Conservation (phyloP, 1,140 invertebrate species). For the Drosophila sturtevanti region DNA sequence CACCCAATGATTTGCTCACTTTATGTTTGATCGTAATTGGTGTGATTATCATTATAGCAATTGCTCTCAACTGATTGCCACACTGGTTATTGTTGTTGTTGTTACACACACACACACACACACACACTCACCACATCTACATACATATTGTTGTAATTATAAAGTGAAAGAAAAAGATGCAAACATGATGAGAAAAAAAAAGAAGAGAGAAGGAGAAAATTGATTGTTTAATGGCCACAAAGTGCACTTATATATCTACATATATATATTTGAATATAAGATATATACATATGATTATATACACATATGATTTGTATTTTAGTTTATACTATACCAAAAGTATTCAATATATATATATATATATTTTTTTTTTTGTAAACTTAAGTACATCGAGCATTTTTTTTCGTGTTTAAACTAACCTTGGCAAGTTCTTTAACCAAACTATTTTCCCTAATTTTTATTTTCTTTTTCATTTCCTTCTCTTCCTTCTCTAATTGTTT, state of each 20-base stretch:
- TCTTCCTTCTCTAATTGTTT: slow-evolving; percentile 48
- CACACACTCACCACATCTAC: background rate
- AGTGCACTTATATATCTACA: slow-evolving; percentile 49
- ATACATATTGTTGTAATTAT: slow-evolving; percentile 50
- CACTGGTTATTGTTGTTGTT: slow-evolving; percentile 14
- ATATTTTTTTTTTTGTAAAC: slow-evolving; percentile 17
- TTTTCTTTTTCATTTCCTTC: no score
- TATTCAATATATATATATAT: slow-evolving; percentile 43
- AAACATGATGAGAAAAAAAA: slow-evolving; percentile 1
- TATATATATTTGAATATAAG: slow-evolving; percentile 7
- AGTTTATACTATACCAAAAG: slow-evolving; percentile 52
- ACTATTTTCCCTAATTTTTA: slow-evolving; percentile 18
- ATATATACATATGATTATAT: slow-evolving; percentile 29
- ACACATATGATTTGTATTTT: slow-evolving; percentile 37
- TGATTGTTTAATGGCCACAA: slow-evolving; percentile 30
- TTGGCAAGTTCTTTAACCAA: slow-evolving; percentile 48
- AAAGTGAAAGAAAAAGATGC: slow-evolving; percentile 12
- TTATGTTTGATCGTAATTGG: slow-evolving; percentile 87
- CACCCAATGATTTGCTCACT: slow-evolving; percentile 85
- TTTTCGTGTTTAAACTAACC: slow-evolving; percentile 8
- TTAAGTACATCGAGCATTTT: background rate
- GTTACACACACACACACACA: slow-evolving; percentile 1
- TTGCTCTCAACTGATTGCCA: slow-evolving; percentile 74
- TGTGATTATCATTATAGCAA: slow-evolving; percentile 87
- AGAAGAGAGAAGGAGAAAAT: slow-evolving; percentile 12